These are phyloP conservation scores for Archivesica marissinica DNA, from an alignment of 1,140 invertebrate species.

Conservation along the genomic window DNA sequence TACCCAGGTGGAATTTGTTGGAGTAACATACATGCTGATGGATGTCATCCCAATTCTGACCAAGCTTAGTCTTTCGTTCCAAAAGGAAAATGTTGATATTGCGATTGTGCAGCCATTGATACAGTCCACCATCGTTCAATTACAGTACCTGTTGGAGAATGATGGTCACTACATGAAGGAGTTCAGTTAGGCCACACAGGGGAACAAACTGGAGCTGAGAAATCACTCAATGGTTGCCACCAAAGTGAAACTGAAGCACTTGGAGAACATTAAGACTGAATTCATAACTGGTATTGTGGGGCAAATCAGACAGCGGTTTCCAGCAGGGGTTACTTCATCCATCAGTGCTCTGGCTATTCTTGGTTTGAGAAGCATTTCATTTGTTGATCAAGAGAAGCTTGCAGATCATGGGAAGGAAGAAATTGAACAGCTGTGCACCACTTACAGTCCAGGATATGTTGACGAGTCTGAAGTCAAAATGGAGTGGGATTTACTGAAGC, in stretches of 20 bases:
- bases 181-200: neutral
- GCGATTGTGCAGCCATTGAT: neutral
- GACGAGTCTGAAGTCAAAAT: neutral
- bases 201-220: neutral
- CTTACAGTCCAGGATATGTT: neutral
- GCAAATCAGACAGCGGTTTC: neutral
- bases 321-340: neutral
- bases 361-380: neutral
- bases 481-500: neutral
- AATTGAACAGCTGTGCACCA: neutral
- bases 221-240: neutral
- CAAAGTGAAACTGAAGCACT: neutral
- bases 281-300: neutral
- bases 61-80: too few species aligned
- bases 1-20: too few species aligned
- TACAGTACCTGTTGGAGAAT: neutral
- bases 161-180: slow-evolving; percentile 17
- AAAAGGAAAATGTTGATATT: too few species aligned
- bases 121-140: neutral
- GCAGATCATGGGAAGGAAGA: slow-evolving; percentile 27
- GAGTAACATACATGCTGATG: too few species aligned
- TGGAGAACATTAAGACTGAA: slow-evolving; percentile 7
- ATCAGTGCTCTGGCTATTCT: neutral
- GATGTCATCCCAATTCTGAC: too few species aligned
- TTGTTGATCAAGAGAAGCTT: slow-evolving; percentile 30